Evolutionary conservation across 2,888 invertebrate genomes (phyloP).

Genomic region (Cepaea hortensis): DNA sequence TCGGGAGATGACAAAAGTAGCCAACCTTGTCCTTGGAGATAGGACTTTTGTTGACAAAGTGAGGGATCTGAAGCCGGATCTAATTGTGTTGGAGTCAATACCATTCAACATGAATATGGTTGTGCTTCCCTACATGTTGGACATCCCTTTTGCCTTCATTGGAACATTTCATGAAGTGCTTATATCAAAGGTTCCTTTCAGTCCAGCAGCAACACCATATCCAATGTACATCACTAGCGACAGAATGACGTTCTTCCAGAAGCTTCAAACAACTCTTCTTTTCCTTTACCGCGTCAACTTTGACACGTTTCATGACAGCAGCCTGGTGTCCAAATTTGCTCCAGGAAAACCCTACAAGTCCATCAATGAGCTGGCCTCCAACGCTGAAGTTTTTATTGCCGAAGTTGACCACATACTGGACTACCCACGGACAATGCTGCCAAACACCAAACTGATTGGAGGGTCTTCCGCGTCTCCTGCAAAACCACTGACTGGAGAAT

Average conservation of each 20-base stretch:
- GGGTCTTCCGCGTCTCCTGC: slow-evolving; percentile 8
- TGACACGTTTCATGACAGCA: slow-evolving; percentile 46
- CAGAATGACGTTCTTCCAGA: slow-evolving; percentile 45
- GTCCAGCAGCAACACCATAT: slow-evolving; percentile 40
- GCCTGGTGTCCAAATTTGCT: slow-evolving; percentile 50
- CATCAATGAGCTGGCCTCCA: slow-evolving; percentile 42
- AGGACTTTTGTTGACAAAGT: slow-evolving; percentile 34
- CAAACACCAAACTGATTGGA: slow-evolving; percentile 12
- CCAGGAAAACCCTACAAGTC: slow-evolving; percentile 51
- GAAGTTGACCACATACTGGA: slow-evolving; percentile 57
- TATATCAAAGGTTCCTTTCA: slow-evolving; percentile 45
- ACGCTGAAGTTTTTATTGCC: slow-evolving; percentile 50
- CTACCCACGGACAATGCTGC: slow-evolving; percentile 54
- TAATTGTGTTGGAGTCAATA: slow-evolving; percentile 48
- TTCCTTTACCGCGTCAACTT: slow-evolving; percentile 24
- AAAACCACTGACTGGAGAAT: neutral
- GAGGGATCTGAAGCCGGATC: slow-evolving; percentile 43
- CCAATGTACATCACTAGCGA: slow-evolving; percentile 29
- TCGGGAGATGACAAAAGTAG: neutral
- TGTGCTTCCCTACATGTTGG: slow-evolving; percentile 48
- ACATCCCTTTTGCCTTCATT: slow-evolving; percentile 48
- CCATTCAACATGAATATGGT: slow-evolving; percentile 46
- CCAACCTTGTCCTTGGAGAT: neutral
- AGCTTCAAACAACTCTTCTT: slow-evolving; percentile 35
- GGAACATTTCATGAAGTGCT: slow-evolving; percentile 46